These are phyloP conservation scores for Pocota personata DNA, from an alignment of 2,888 invertebrate species.

Conservation along the genomic window DNA sequence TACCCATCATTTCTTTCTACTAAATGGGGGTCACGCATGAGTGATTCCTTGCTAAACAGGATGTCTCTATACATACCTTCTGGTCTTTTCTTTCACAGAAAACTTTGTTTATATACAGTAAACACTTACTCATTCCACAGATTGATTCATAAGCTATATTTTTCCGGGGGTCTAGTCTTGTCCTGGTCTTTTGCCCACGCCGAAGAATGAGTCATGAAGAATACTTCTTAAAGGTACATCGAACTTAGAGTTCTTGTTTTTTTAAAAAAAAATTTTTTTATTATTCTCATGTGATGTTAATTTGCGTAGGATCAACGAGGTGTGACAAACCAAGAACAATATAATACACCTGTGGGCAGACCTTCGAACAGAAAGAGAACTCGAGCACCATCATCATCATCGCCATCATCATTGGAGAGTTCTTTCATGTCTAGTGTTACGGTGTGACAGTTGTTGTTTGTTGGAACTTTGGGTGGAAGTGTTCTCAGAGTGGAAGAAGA, in stretches of 20 bases:
- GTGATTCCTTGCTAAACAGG: constrained; percentile 60
- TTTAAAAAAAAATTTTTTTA: constrained; percentile 30
- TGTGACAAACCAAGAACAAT: constrained; percentile 70
- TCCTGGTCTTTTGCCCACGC: constrained; percentile 52
- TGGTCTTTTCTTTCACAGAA: background rate
- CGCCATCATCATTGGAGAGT: constrained; percentile 34
- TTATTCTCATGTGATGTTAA: constrained; percentile 61
- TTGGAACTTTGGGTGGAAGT: constrained; percentile 31
- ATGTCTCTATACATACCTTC: constrained; percentile 8
- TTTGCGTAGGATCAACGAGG: constrained; percentile 73
- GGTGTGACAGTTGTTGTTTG: constrained; percentile 47
- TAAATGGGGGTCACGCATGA: constrained; percentile 59
- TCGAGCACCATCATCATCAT: constrained; percentile 50
- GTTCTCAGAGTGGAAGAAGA: background rate
- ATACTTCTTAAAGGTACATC: constrained; percentile 56
- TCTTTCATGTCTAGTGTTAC: constrained; percentile 68
- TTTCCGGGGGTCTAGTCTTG: constrained; percentile 18
- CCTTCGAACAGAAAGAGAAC: constrained; percentile 41
- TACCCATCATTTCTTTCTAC: constrained; percentile 5
- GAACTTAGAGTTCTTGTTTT: constrained; percentile 45
- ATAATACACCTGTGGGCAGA: constrained; percentile 69
- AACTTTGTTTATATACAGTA: constrained; percentile 62
- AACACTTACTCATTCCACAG: constrained; percentile 39
- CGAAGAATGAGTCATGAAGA: constrained; percentile 55
- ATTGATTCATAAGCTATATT: constrained; percentile 40